Evolutionary conservation across 2,888 invertebrate genomes (phyloP).

Genomic region (Petrophora chlorosata): DNA sequence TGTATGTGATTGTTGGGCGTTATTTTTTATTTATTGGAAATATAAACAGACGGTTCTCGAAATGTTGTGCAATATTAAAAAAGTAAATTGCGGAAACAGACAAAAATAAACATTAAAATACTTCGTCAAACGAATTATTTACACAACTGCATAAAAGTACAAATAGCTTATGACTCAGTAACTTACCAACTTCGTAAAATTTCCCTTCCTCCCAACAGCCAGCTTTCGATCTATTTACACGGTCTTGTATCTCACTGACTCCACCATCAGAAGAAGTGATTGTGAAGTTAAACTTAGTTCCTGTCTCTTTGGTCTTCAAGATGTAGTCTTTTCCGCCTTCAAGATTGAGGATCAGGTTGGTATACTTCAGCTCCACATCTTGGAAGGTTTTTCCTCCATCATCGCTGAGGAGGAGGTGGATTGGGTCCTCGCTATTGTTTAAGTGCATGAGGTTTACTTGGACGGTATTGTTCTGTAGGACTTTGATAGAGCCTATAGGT

Average conservation of each 20-base stretch:
- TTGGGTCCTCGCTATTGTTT: slow-evolving; percentile 65
- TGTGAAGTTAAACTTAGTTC: slow-evolving; percentile 76
- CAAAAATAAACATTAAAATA: no score
- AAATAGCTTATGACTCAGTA: neutral
- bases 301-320: slow-evolving; percentile 76
- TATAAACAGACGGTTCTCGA: neutral
- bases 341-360: slow-evolving; percentile 70
- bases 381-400: slow-evolving; percentile 68
- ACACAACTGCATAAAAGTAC: no score
- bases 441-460: slow-evolving; percentile 73
- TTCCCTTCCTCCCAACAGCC: slow-evolving; percentile 69
- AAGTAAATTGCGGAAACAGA: no score
- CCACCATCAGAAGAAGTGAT: slow-evolving; percentile 58
- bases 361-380: slow-evolving; percentile 67
- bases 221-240: slow-evolving; percentile 46
- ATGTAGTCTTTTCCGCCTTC: slow-evolving; percentile 75
- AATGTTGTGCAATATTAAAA: neutral
- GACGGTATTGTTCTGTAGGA: slow-evolving; percentile 75
- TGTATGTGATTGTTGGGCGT: neutral
- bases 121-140: no score
- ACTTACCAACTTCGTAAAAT: slow-evolving; percentile 72
- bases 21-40: neutral
- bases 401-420: slow-evolving; percentile 68
- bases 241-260: slow-evolving; percentile 51
- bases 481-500: slow-evolving; percentile 75